A percentile compares a stretch with the other conserved stretches of the same genome.
Conservation (phyloP, 1,140 invertebrate genomes). For the Eueides isabella region DNA sequence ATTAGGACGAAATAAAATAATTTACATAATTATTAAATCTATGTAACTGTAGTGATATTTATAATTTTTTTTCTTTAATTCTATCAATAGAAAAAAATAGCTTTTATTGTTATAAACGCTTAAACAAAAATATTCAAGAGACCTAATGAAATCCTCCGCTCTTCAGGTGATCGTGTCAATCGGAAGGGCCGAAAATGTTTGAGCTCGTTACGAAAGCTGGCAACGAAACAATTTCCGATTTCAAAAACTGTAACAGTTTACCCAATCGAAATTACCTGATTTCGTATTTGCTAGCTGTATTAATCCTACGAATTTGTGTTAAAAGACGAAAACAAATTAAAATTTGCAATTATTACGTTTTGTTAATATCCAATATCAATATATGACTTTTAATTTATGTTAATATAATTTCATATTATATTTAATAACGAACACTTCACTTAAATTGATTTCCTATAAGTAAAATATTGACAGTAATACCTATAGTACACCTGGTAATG, state of each 20-base stretch:
- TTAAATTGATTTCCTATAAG: background rate
- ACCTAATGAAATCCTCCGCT: background rate
- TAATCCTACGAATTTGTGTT: background rate
- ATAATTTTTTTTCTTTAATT: too few relatives aligned
- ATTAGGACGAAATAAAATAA: too few relatives aligned
- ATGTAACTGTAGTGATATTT: too few relatives aligned
- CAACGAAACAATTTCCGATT: conserved; percentile 7
- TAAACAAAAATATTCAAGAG: conserved; percentile 2
- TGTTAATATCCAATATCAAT: background rate
- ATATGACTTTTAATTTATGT: too few relatives aligned
- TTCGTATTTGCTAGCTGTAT: background rate
- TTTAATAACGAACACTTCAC: too few relatives aligned
- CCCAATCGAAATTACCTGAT: background rate
- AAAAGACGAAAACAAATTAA: background rate
- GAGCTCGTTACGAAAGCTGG: conserved; percentile 9
- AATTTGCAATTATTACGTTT: background rate
- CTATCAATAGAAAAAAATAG: background rate
- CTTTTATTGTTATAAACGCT: background rate
- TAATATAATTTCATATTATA: too few relatives aligned
- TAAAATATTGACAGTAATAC: background rate
- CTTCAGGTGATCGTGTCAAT: conserved; percentile 13
- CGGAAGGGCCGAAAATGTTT: conserved; percentile 3
- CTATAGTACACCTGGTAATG: background rate
- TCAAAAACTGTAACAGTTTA: conserved; percentile 17
- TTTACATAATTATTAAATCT: too few relatives aligned